phyloP scores from a whole-genome alignment of 2,113 vertebrate species.

The Macheiramphus alcinus region DNA sequence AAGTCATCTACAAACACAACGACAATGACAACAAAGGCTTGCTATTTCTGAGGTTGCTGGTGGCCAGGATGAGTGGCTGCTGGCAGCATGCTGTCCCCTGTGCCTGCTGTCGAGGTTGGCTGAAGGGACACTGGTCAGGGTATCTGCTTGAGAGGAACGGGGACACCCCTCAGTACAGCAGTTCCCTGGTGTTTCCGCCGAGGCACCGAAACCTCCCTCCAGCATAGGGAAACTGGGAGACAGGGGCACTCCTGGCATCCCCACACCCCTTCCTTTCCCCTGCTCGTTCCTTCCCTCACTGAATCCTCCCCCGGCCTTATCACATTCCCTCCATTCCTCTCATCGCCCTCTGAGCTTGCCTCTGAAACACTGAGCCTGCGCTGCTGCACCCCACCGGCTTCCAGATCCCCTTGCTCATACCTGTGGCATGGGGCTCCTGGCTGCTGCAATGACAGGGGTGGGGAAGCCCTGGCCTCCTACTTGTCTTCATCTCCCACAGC shows the following conservation, averaged over 20 bases:
- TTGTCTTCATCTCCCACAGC: not conserved
- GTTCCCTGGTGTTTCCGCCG: not conserved
- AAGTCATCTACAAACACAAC: not conserved
- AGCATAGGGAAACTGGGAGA: not conserved
- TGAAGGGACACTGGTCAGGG: too few relatives aligned
- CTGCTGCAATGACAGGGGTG: not conserved
- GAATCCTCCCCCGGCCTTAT: not conserved
- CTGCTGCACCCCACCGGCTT: not conserved
- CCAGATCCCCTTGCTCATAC: not conserved
- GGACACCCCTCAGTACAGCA: not conserved
- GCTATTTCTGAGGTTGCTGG: not conserved
- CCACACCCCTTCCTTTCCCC: not conserved
- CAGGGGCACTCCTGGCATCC: not conserved
- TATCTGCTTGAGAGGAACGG: not conserved
- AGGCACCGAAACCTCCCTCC: not conserved
- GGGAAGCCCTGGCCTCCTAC: not conserved
- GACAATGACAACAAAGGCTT: not conserved
- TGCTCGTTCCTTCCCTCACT: not conserved
- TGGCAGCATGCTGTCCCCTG: not conserved
- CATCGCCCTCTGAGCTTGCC: not conserved
- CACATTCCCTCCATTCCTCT: conserved; percentile 59
- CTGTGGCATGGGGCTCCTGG: not conserved
- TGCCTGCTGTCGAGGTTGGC: not conserved
- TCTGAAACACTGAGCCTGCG: rapidly evolving
- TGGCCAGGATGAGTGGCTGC: not conserved